Conservation (phyloP, 2,888 invertebrate species). For the Allophyes oxyacanthae region DNA sequence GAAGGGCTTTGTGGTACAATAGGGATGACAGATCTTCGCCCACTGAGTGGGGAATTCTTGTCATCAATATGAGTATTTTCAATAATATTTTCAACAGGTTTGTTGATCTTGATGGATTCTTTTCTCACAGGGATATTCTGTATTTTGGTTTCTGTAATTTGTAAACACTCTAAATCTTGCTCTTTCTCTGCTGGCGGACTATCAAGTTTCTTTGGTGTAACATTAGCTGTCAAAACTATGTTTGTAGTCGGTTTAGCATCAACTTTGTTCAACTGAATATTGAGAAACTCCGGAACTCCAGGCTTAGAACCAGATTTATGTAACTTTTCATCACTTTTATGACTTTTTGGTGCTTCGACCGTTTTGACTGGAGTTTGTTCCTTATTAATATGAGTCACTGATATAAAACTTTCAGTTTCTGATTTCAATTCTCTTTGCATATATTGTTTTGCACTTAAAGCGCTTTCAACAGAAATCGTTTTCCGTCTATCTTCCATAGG, state of each 20-base stretch:
- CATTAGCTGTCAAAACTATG: conserved; percentile 91
- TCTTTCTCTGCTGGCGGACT: conserved; percentile 76
- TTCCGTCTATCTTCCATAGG: conserved; percentile 82
- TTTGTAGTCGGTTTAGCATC: conserved; percentile 90
- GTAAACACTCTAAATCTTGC: conserved; percentile 64
- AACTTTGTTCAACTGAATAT: conserved; percentile 92
- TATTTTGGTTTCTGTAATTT: conserved; percentile 66
- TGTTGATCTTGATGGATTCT: conserved; percentile 66
- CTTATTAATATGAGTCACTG: conserved; percentile 89
- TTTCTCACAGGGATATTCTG: conserved; percentile 64
- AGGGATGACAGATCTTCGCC: conserved; percentile 63
- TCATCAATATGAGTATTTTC: conserved; percentile 67
- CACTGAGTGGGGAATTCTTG: conserved; percentile 67
- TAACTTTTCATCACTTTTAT: conserved; percentile 80
- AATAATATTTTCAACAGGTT: conserved; percentile 65
- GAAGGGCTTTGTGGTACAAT: conserved; percentile 76
- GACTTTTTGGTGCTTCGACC: conserved; percentile 68
- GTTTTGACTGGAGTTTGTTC: conserved; percentile 74
- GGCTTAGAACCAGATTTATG: conserved; percentile 71
- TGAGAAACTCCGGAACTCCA: conserved; percentile 91
- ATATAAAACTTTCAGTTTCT: conserved; percentile 85
- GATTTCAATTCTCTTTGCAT: conserved; percentile 67
- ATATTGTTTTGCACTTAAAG: conserved; percentile 72
- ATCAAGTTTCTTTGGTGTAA: conserved; percentile 86
- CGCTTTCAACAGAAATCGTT: conserved; percentile 86